Evolutionary conservation across 2,797 vertebrate genomes (phyloP), one percentile per base, ranked within the genome.

Genomic region (Xyrichtys novacula): DNA sequence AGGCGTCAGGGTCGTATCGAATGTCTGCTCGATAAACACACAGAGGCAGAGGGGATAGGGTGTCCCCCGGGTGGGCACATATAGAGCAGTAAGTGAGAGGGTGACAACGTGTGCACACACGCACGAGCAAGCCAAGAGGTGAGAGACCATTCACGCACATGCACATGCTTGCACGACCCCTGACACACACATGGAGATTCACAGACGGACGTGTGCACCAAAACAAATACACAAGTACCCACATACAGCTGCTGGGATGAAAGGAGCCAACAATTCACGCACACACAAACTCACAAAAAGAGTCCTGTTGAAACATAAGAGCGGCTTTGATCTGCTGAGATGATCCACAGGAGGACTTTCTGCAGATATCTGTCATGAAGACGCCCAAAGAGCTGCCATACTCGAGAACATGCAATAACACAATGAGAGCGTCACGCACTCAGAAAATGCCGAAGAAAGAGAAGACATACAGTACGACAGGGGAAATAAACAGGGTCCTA

Each of bases 41-140:
- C 36, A 50, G 17, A 66, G 54, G 43, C 25, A 16, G 49, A 54
- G 70, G 52, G 76, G 79, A 85, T 71, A 76, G 76, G 77, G 70
- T 77, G 80, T 78, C 83, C 84, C 73, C 73, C 22, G 52, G 61
- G 74, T 56, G 75, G 61, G 73, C 62, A 54, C 81, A 69, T 75
- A 80, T 53, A 61, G 53, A 74, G 70, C 53, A 36, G 59, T 64
- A 81, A 76, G 82, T 81, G 80, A 80, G 69, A 88, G 65, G 81
- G 86, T 89, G 89, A 84, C 84, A 84, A 89, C 36, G 83, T 80
- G 90, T 76, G 84, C 46, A 83, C 85, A 85, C 58, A 40, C 20
- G 53, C 72, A 71, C 39, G 25, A 32, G 7, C 47, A 74, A 58
- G 78, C 25, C 64, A 76, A 62, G 76, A 81, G 74, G 81, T 71